Evolutionary conservation across 37 sponge, comb jelly and placozoan genomes (phyloP), one percentile per base, ranked within the genome.

Genomic region (Oopsacas minuta): DNA sequence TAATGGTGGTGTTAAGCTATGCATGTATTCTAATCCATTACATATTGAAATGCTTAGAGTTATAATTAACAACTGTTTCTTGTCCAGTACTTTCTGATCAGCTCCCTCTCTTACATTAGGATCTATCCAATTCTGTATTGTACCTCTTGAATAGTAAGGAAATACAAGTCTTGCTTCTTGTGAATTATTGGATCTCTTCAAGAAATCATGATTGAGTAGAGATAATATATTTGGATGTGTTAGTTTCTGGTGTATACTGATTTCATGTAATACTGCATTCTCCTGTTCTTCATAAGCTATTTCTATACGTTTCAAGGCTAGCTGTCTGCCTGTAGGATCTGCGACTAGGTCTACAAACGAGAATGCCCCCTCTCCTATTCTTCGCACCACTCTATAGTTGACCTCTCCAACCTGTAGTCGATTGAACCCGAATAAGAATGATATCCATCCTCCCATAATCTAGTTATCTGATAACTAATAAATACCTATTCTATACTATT

Each of bases 341-440:
- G 81, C 37, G 0, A 91, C 90, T 37, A 91, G 84, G 85, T 90
- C 83, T 23, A 94, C 94, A 83, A 91, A 94, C 32, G 94, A 94
- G 85, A 91, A 94, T 1, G 92, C 94, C 37, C 94, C 94, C 49
- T 94, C 94, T 37, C 94, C 94, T 61, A 91, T 83, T 37, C 86
- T 85, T 82, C 86, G 86, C 5, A 94, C 86, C 17, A 90, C 86
- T 1, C 37, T 20, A 81, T 94, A 94, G 38, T 32, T 84, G 23
- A 53, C 52, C 17, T 12, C 75, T 12, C 75, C 37, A 25, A 36
- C 52, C 36, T 15, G 85, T 5, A 36, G 30, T 32, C 81, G 52
- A 32, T 39, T 36, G 82, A 84, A 10, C 1, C 75, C 7, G 17
- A 61, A 61, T 12, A 61, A 34, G 75, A 12, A n/a, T 12, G 75